Base-by-base conservation (phyloP, 2,888 invertebrate species). In the Belgica antarctica region DNA sequence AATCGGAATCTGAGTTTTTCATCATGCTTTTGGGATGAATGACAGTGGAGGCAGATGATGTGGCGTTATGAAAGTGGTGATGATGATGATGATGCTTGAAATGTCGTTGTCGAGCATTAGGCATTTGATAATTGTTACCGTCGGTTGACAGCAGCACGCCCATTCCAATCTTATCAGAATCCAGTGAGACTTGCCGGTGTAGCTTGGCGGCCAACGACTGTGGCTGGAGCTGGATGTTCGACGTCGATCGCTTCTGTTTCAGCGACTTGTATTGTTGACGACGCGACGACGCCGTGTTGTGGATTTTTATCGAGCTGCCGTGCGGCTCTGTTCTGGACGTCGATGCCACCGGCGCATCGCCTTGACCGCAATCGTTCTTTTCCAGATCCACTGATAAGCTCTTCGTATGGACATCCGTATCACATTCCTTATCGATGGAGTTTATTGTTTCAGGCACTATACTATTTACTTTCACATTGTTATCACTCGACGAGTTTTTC, bases 81-180 rank as follows among this genome's bases (percentile, higher is more conserved):
- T 74, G 72, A 25, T 73, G 72, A 62, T 73, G 75, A 28, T 74
- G 71, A 15, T 69, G 71, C 76, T 17, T 27, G 19, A 52, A 68
- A 74, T 80, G 80, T 5, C 80, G 76, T 73, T 79, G 80, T 63
- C 15, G 22, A 12, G 22, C 15, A 47, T 36, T 70, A 28, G 62
- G 62, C 41, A 28, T 25, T 22, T 19, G n/a, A 17, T 36, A 12
- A 41, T 25, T 36, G 34, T 62, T 65, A 65, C 47, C 57, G n/a
- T 41, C 71, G 15, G 65, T 46, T 15, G 59, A 59, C 22, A 46
- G 27, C 10, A 46, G 61, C 8, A 46, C 15, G 15, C 72, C 71
- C 59, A 71, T 70, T 22, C 70, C 70, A 46, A 71, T 68, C 68
- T 72, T 69, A 27, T 72, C 72, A 1, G 71, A 71, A 70, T 72